Evolutionary conservation across 2,888 invertebrate species (phyloP).

Genomic region (Drepana falcataria): DNA sequence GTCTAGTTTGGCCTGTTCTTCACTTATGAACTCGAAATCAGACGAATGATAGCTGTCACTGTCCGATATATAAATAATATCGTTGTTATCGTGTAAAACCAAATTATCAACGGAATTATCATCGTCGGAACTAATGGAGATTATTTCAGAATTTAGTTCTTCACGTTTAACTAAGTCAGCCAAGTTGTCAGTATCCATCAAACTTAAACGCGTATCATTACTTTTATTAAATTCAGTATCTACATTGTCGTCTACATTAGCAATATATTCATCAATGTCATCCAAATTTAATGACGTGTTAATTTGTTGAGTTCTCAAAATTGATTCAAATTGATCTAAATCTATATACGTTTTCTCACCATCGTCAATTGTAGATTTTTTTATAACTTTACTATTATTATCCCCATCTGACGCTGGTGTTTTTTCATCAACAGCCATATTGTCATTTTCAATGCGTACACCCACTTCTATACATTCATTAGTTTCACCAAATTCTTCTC

Average conservation of each 20-base stretch:
- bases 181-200: background rate
- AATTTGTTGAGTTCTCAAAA: constrained; percentile 1
- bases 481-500: too few relatives aligned
- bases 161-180: background rate
- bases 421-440: too few relatives aligned
- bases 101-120: background rate
- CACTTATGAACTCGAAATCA: constrained; percentile 63
- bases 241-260: background rate
- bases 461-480: too few relatives aligned
- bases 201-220: background rate
- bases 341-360: background rate
- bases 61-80: constrained; percentile 8
- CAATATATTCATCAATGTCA: constrained; percentile 1
- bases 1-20: constrained; percentile 42
- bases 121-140: constrained; percentile 6
- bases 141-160: constrained; percentile 5
- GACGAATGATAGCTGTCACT: constrained; percentile 49
- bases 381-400: too few relatives aligned
- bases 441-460: too few relatives aligned
- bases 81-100: background rate
- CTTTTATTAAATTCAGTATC: background rate
- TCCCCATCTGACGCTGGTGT: too few relatives aligned
- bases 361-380: background rate
- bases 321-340: constrained; percentile 10
- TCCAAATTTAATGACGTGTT: background rate